A percentile compares a stretch with the other conserved stretches of the same genome.
phyloP scores from a whole-genome alignment of 1,140 invertebrate genomes.

The Wasmannia auropunctata region DNA sequence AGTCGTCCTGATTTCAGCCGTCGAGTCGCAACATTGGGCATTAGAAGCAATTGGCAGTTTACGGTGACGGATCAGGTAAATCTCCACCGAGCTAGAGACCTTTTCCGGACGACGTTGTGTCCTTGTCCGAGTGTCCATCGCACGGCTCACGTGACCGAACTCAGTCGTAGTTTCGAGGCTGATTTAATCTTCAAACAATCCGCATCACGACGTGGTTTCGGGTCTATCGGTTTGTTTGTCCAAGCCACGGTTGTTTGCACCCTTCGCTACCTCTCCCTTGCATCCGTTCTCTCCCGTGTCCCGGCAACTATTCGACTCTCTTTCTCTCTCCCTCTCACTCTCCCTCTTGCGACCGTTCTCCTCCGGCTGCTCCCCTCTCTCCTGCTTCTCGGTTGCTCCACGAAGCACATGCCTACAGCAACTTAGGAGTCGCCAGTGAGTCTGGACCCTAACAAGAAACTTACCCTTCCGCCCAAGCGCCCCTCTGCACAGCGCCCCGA shows the following conservation, averaged over 20 bases:
- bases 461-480: constrained; percentile 78
- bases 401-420: constrained; percentile 68
- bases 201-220: constrained; percentile 47
- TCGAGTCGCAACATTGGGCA: constrained; percentile 8
- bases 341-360: constrained; percentile 10
- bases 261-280: constrained; percentile 65
- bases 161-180: constrained; percentile 64
- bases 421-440: constrained; percentile 81
- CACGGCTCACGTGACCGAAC: constrained; percentile 59
- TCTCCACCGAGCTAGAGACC: constrained; percentile 14
- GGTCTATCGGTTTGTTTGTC: constrained; percentile 72
- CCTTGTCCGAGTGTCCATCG: constrained; percentile 56
- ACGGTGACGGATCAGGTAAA: constrained; percentile 35
- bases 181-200: constrained; percentile 75
- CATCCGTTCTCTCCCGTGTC: not conserved
- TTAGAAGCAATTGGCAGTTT: constrained; percentile 45
- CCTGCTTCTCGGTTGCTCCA: not conserved
- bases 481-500: constrained; percentile 56
- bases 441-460: constrained; percentile 85
- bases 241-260: constrained; percentile 70
- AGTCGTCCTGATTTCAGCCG: constrained; percentile 19
- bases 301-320: not conserved
- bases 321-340: not conserved
- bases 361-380: constrained; percentile 33
- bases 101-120: constrained; percentile 10